Base-by-base conservation (phyloP, 37 sponge, comb jelly and placozoan genomes). In the Petrosia ficiformis region DNA sequence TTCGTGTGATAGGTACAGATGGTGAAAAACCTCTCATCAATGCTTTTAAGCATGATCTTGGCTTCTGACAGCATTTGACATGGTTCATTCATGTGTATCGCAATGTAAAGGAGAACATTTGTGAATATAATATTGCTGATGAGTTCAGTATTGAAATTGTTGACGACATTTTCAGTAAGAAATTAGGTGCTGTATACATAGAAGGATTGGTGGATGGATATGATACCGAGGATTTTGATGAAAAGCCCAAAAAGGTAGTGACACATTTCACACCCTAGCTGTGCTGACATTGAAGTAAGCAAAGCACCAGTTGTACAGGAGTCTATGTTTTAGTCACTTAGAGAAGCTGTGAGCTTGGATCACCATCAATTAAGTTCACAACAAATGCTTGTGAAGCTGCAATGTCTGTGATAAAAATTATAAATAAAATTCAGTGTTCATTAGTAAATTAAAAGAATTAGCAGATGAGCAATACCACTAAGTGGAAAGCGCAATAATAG, bases 1-100 rank as follows among this genome's bases (percentile, higher is more conserved):
- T 75, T 4, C 64, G 76, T 6, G 83, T 74, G 44, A 72, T 81
- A 72, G 82, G 82, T 54, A 72, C 82, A 58, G 74, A 81, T 71
- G 80, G 80, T 60, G 82, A 81, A 65, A 40, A 65, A 26, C 57
- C 75, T 5, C 58, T 81, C 30, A 21, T 41, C 32, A 66, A 82
- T 68, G 83, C 76, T 3, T 75, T 82, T 63, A 48, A 68, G 16
- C 84, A 83, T 39, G 84, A 83, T 26, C 76, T 83, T 71, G 26
- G 44, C 4, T 71, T 48, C 59, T 61, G 71, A 3, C 67, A 64
- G 44, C 84, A 65, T 65, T 36, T 70, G 1, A 83, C 84, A 30
- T 83, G 84, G 65, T 83, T 83, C 36, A 83, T 74, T 32, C 82
- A 82, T 59, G 73, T 65, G 36, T 58, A 70, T 6, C 37, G 75